A percentile compares a stretch with the other conserved stretches of the same genome.
phyloP scores from a whole-genome alignment of 1,140 invertebrate genomes.

The Drosophila subobscura region DNA sequence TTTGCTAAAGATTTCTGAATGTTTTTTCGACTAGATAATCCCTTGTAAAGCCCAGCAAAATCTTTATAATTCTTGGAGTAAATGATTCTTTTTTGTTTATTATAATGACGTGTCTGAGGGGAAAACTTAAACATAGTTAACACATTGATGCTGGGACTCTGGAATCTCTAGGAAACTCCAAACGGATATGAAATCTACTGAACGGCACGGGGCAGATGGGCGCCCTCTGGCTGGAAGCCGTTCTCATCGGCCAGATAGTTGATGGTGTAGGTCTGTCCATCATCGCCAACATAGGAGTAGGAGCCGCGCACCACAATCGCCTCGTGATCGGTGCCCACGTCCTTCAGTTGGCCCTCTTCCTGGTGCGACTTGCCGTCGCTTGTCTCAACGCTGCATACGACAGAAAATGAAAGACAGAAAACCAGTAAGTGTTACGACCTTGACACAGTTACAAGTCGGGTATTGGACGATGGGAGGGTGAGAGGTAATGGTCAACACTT shows the following conservation, averaged over 20 bases:
- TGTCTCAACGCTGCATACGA: conserved; percentile 86
- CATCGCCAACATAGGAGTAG: conserved; percentile 86
- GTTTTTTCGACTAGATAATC: too few species aligned
- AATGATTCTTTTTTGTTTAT: conserved; percentile 19
- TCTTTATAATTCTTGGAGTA: not conserved
- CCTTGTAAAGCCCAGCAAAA: not conserved
- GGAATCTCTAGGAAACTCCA: conserved; percentile 16
- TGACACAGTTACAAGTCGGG: conserved; percentile 50
- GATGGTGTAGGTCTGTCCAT: conserved; percentile 88
- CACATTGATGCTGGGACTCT: conserved; percentile 38
- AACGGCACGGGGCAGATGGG: conserved; percentile 84
- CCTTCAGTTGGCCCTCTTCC: conserved; percentile 87
- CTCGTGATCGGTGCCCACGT: conserved; percentile 83
- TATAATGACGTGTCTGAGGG: conserved; percentile 26
- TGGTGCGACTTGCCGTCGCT: conserved; percentile 88
- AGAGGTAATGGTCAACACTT: conserved; percentile 22
- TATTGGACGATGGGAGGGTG: not conserved
- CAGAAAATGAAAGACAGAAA: conserved; percentile 18
- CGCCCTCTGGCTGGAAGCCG: conserved; percentile 88
- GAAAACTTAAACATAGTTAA: conserved; percentile 72
- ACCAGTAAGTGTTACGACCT: conserved; percentile 54
- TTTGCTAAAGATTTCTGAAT: too few species aligned
- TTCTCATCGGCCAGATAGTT: conserved; percentile 91
- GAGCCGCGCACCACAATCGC: conserved; percentile 86
- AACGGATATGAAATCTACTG: conserved; percentile 33